Conservation (phyloP, 2,888 invertebrate genomes). For the Standfussiana lucernea region DNA sequence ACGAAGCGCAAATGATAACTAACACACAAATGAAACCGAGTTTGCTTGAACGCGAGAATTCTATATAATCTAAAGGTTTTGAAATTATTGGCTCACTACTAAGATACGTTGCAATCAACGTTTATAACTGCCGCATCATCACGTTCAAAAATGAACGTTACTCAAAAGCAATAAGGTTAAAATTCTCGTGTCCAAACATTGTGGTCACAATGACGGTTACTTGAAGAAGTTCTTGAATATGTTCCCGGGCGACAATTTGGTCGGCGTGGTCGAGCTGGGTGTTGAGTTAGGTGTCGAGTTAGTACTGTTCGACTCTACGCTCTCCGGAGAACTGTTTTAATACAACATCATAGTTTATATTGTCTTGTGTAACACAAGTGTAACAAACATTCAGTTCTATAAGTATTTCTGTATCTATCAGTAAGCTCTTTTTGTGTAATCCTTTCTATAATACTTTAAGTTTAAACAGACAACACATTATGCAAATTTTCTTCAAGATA, state of each 20-base stretch:
- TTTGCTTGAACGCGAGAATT: conserved; percentile 73
- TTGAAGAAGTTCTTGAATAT: conserved; percentile 99
- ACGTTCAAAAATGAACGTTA: conserved; percentile 9
- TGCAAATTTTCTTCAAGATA: neutral
- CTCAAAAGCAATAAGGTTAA: conserved; percentile 30
- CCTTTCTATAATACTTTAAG: neutral
- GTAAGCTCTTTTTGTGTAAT: neutral
- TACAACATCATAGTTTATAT: conserved; percentile 43
- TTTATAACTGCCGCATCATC: neutral
- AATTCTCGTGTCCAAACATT: conserved; percentile 77
- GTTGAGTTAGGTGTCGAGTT: conserved; percentile 76
- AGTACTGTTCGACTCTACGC: conserved; percentile 87
- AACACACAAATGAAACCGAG: conserved; percentile 66
- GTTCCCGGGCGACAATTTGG: conserved; percentile 96
- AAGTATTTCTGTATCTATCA: neutral
- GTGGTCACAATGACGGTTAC: conserved; percentile 90
- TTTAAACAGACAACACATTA: neutral
- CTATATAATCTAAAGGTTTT: neutral
- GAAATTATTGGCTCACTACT: neutral
- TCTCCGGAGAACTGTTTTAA: conserved; percentile 81
- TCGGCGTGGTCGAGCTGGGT: conserved; percentile 90
- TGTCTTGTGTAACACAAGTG: conserved; percentile 16
- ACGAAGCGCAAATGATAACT: conserved; percentile 73
- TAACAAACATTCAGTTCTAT: neutral
- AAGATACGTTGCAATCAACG: neutral